Base-by-base conservation (phyloP, 2,113 vertebrate genomes). In the Vidua macroura region DNA sequence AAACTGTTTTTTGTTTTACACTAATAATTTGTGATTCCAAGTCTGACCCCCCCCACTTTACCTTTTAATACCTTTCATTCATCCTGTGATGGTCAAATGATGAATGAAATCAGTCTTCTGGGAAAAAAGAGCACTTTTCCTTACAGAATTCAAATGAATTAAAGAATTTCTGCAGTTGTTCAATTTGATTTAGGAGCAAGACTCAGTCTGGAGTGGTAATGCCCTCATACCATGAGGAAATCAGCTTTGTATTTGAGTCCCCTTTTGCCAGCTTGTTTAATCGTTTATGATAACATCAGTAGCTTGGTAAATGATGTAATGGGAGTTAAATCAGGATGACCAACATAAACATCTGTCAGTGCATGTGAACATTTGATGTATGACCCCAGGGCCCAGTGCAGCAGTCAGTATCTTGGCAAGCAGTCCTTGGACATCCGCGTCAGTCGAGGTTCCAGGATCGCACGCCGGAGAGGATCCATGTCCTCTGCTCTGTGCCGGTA, bases 221-320 rank as follows among this genome's bases (percentile, higher is more conserved):
- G 76, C 49, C 85, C 86, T 95, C 59, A 30, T 77, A 62, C 75
- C 81, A 78, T 7, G 0, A 82, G 76, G 83, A 76, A 96, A 80
- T 96, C 66, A 88, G 55, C 83, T 87, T 90, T 84, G 39, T 95
- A 64, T 93, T 93, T 4, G 3, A 79, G 90, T 91, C 88, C 81
- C 58, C 92, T 85, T 85, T 94, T 84, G 84, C 86, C 1, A 13
- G 80, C 83, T 96, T 91, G 67, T 93, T 88, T 86, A 93, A 95
- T 88, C 66, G 28, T 88, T 95, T 90, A 75, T 78, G 96, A 93
- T 95, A 94, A 84, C 92, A 94, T 95, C 88, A 70, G 90, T 88
- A 89, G 69, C 90, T 95, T 93, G 73, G 92, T 96, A 94, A 97
- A 83, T 96, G 94, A 93, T 96, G 94, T 96, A 96, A 95, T 96